phyloP scores from a whole-genome alignment of 2,113 vertebrate species.

The Thermophis baileyi region DNA sequence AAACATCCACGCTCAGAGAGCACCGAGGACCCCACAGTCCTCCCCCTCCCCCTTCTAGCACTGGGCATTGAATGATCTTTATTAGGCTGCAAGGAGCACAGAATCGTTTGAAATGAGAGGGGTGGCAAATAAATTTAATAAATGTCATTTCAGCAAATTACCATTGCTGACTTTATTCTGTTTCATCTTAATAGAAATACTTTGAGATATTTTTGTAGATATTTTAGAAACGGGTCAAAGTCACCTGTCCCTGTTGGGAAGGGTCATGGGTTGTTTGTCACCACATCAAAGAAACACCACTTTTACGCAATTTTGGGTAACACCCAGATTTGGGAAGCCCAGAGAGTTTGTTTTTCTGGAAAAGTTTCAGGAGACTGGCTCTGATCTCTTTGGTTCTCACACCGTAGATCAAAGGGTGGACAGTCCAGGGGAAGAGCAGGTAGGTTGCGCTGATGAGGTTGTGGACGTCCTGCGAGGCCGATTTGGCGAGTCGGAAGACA shows the following conservation, averaged over 20 bases:
- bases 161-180: too few species aligned
- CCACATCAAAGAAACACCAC: neutral
- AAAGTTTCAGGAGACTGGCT: conserved; percentile 9
- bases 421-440: neutral
- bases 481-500: neutral
- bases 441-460: neutral
- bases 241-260: neutral
- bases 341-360: conserved; percentile 25
- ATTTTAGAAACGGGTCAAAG: neutral
- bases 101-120: too few species aligned
- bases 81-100: too few species aligned
- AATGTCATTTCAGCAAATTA: too few species aligned
- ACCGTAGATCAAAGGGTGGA: neutral
- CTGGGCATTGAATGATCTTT: too few species aligned
- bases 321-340: neutral
- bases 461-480: neutral
- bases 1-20: too few species aligned
- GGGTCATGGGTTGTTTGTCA: neutral
- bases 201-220: neutral
- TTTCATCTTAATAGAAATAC: neutral
- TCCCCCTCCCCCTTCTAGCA: too few species aligned
- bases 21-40: too few species aligned
- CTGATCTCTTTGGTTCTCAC: neutral
- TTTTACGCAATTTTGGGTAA: neutral
- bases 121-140: too few species aligned